Conservation (phyloP, 2,888 invertebrate genomes). For the Clitarchus hookeri region DNA sequence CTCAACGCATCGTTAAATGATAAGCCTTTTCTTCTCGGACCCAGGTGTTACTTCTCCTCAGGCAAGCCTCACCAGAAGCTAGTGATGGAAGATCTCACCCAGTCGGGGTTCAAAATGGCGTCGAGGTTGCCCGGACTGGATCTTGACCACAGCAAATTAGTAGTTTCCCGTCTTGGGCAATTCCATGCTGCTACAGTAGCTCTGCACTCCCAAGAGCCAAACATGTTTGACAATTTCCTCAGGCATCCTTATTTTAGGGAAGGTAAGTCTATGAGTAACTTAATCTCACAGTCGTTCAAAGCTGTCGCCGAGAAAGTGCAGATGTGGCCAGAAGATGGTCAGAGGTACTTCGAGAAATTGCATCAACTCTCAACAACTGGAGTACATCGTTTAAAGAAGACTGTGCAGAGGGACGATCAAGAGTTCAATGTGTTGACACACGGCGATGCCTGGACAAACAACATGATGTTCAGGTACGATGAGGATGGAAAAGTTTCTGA, state of each 20-base stretch:
- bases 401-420: not conserved
- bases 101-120: not conserved
- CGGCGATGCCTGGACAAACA: not conserved
- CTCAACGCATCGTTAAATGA: not conserved
- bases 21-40: not conserved
- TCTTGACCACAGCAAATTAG: not conserved
- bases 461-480: not conserved
- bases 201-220: not conserved
- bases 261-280: not conserved
- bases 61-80: not conserved
- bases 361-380: not conserved
- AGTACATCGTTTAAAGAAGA: not conserved
- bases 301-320: not conserved
- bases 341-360: not conserved
- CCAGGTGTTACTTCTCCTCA: not conserved
- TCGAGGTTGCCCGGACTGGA: not conserved
- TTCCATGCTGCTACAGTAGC: slow-evolving; percentile 16
- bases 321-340: not conserved
- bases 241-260: not conserved
- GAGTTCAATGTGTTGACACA: not conserved
- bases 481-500: not conserved
- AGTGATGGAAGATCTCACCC: not conserved
- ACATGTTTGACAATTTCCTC: not conserved
- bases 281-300: not conserved
- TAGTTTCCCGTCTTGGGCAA: not conserved